Percentiles rank a stretch among this genome's conserved stretches.
Conservation (phyloP, 2,113 vertebrate genomes). For the Coreoperca whiteheadi region DNA sequence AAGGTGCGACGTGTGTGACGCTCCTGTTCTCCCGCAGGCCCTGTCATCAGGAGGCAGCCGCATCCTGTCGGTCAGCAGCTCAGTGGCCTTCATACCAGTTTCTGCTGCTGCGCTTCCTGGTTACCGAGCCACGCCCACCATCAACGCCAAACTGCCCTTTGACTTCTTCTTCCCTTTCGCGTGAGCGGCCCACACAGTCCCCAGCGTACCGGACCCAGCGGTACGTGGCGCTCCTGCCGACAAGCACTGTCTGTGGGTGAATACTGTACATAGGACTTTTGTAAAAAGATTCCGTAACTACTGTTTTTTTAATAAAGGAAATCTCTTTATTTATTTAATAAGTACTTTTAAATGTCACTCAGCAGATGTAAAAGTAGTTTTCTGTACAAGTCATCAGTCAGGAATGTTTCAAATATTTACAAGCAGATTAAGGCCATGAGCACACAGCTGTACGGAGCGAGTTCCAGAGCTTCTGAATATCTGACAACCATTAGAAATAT, state of each 20-base stretch:
- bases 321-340: constrained; percentile 3
- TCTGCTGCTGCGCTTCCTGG: constrained; percentile 88
- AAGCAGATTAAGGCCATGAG: background rate
- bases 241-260: constrained; percentile 11
- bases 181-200: constrained; percentile 60
- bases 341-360: background rate
- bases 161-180: constrained; percentile 96
- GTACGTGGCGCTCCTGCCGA: background rate
- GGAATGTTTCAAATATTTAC: constrained; percentile 15
- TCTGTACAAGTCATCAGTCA: constrained; percentile 31
- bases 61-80: constrained; percentile 80
- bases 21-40: constrained; percentile 39
- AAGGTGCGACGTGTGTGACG: background rate
- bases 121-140: constrained; percentile 89
- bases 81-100: constrained; percentile 88
- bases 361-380: constrained; percentile 11
- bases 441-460: background rate
- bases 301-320: constrained; percentile 47
- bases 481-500: constrained; percentile 9
- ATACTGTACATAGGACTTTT: constrained; percentile 32
- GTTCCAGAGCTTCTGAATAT: constrained; percentile 1
- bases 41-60: constrained; percentile 56
- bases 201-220: background rate
- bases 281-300: background rate
- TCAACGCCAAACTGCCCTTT: constrained; percentile 89